These are phyloP conservation scores for Tamandua tetradactyla DNA, from an alignment of 2,797 vertebrate species.

Conservation along the genomic window DNA sequence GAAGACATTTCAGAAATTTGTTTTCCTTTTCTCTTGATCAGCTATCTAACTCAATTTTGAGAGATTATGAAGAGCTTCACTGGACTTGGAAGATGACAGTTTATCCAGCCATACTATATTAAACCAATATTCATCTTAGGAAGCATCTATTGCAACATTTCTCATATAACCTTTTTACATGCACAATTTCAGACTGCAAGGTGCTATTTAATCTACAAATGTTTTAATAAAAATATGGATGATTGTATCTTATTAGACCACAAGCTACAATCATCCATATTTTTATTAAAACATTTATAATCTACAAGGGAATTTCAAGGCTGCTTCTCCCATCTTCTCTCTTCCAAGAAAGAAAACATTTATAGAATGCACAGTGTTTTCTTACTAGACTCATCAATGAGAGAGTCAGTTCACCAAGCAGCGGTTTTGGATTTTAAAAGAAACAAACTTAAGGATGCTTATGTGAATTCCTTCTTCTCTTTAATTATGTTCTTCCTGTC, in stretches of 20 bases:
- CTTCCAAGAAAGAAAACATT: neutral
- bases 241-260: too few species aligned
- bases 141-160: neutral
- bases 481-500: neutral
- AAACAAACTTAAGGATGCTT: neutral
- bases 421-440: neutral
- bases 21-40: neutral
- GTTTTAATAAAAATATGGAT: too few species aligned
- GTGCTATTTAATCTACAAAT: neutral
- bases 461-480: neutral
- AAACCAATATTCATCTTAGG: neutral
- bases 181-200: neutral
- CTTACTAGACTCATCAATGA: neutral
- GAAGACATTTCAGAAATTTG: neutral
- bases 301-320: neutral
- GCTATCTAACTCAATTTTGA: neutral
- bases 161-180: neutral
- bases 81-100: neutral
- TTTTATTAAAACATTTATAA: neutral
- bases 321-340: neutral
- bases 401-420: neutral
- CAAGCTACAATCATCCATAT: neutral
- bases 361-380: neutral
- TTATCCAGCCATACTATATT: neutral
- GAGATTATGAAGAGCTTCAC: neutral